These are phyloP conservation scores for Helicoverpa assulta DNA, from an alignment of 2,888 invertebrate genomes.

Conservation along the genomic window DNA sequence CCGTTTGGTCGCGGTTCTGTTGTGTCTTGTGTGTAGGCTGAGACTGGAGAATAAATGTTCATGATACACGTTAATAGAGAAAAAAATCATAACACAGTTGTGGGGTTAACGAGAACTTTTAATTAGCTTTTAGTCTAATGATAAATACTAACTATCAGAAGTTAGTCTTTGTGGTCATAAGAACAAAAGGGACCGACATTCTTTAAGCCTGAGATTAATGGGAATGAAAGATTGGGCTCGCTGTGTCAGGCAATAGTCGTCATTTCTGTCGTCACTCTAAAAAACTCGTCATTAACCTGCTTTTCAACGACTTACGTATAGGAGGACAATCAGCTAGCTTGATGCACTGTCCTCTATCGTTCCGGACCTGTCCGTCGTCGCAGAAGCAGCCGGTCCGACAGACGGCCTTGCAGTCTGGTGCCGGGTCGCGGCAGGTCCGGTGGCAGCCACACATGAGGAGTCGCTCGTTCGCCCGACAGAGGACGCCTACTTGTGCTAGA, in stretches of 20 bases:
- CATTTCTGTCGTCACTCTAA: no score
- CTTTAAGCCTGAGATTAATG: no score
- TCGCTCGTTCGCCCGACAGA: slow-evolving; percentile 77
- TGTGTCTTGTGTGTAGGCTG: slow-evolving; percentile 68
- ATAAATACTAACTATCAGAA: no score
- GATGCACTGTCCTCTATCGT: slow-evolving; percentile 74
- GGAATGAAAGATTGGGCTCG: no score
- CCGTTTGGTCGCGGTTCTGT: slow-evolving; percentile 73
- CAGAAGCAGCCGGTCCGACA: slow-evolving; percentile 81
- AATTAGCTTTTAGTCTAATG: no score
- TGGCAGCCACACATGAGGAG: slow-evolving; percentile 79
- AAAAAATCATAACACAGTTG: no score
- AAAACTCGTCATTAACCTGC: background rate
- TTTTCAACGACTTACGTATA: slow-evolving; percentile 64
- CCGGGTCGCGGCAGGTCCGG: slow-evolving; percentile 75
- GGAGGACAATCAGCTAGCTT: slow-evolving; percentile 76
- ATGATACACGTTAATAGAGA: no score
- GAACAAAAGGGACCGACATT: no score
- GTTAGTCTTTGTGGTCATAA: no score
- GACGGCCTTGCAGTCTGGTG: slow-evolving; percentile 72
- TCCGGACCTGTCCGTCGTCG: slow-evolving; percentile 72
- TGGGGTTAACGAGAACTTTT: no score
- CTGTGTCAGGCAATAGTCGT: no score
- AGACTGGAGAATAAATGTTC: slow-evolving; percentile 41
- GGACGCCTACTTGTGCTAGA: slow-evolving; percentile 75